Conservation (phyloP, 2,113 vertebrate genomes). For the Clarias gariepinus region DNA sequence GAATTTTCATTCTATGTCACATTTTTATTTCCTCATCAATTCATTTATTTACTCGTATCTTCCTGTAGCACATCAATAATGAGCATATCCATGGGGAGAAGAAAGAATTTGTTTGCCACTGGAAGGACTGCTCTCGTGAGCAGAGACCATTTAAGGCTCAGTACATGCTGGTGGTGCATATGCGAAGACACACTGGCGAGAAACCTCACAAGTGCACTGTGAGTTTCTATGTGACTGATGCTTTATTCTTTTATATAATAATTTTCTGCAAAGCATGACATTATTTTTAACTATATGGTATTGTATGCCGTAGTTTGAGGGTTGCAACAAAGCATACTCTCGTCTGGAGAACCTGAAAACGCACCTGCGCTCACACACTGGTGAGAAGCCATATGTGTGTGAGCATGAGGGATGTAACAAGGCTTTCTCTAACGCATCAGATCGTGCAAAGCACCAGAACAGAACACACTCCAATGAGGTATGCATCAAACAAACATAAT, state of each 20-base stretch:
- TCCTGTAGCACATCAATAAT: constrained; percentile 91
- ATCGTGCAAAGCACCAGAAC: constrained; percentile 96
- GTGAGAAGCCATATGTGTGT: constrained; percentile 95
- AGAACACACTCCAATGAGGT: constrained; percentile 98
- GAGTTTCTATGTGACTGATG: constrained; percentile 58
- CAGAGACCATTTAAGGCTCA: constrained; percentile 98
- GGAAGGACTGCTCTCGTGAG: constrained; percentile 92
- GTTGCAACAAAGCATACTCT: constrained; percentile 97
- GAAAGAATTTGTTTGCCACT: constrained; percentile 98
- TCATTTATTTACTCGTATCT: background rate
- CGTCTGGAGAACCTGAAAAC: constrained; percentile 98
- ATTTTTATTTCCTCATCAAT: background rate
- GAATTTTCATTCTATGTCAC: too few species aligned
- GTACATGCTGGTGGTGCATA: constrained; percentile 99
- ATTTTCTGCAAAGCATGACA: background rate
- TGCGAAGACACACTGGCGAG: constrained; percentile 96
- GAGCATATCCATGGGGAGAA: constrained; percentile 98
- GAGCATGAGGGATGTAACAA: constrained; percentile 97
- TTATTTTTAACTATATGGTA: constrained; percentile 13
- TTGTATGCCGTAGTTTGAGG: constrained; percentile 84
- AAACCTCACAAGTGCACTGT: constrained; percentile 99
- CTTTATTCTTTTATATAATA: background rate
- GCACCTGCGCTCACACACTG: constrained; percentile 92
- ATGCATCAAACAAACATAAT: constrained; percentile 38
- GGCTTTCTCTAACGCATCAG: constrained; percentile 95